Percentiles rank a stretch among this genome's conserved stretches.
Conservation (phyloP, 2,888 invertebrate species). For the Shargacucullia verbasci region DNA sequence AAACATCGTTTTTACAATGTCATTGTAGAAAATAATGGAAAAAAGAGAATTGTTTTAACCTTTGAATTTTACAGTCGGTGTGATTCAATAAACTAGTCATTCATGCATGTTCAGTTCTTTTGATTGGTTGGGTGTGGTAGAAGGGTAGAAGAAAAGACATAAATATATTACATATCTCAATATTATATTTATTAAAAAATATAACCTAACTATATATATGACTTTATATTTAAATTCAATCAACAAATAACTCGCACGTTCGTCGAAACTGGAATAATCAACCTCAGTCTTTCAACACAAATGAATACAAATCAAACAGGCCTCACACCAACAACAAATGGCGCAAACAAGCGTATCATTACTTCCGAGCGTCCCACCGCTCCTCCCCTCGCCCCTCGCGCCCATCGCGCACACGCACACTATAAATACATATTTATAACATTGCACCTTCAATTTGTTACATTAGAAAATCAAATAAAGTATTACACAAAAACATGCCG, state of each 20-base stretch:
- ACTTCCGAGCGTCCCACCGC: conserved; percentile 45
- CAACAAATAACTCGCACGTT: conserved; percentile 88
- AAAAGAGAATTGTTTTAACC: neutral
- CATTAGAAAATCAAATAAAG: conserved; percentile 75
- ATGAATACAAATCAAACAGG: conserved; percentile 80
- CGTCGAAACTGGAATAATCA: conserved; percentile 87
- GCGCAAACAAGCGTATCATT: conserved; percentile 72
- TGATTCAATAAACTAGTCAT: conserved; percentile 61
- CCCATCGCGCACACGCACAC: conserved; percentile 49
- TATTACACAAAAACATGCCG: conserved; percentile 79
- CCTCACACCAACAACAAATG: conserved; percentile 72
- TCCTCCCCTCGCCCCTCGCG: conserved; percentile 34
- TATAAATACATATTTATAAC: conserved; percentile 80
- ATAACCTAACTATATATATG: conserved; percentile 89
- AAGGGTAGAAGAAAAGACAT: conserved; percentile 63
- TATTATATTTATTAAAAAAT: conserved; percentile 90
- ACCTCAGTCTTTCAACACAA: conserved; percentile 88
- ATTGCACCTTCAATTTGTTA: conserved; percentile 85
- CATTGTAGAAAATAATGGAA: no score
- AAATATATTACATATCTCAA: conserved; percentile 88
- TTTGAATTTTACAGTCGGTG: conserved; percentile 8
- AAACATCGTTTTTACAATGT: neutral
- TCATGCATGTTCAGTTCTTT: conserved; percentile 6
- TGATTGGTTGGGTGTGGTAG: neutral
- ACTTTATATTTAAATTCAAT: conserved; percentile 89